These are phyloP conservation scores for Probosciger aterrimus DNA, from an alignment of 2,113 vertebrate species.

Conservation along the genomic window DNA sequence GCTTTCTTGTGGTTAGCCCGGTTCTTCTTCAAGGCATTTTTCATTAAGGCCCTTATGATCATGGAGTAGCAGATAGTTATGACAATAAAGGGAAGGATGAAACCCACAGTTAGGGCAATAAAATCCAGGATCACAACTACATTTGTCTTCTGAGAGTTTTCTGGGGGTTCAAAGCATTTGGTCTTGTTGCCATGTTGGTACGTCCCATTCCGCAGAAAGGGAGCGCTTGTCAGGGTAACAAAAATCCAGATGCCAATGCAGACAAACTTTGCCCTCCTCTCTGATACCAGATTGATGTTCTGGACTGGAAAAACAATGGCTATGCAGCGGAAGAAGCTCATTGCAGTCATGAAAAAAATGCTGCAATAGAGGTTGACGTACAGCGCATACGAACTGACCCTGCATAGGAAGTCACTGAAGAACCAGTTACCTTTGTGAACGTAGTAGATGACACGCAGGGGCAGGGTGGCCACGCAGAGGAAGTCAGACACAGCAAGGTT, in stretches of 20 bases:
- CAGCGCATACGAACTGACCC: constrained; percentile 86
- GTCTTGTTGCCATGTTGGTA: constrained; percentile 80
- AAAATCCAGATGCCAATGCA: constrained; percentile 86
- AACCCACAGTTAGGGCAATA: constrained; percentile 84
- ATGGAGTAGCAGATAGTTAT: constrained; percentile 90
- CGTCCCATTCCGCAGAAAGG: constrained; percentile 80
- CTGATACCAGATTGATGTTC: constrained; percentile 81
- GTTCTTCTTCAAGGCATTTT: constrained; percentile 77
- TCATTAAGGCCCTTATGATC: constrained; percentile 83
- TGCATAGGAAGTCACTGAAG: constrained; percentile 86
- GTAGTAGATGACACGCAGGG: constrained; percentile 89
- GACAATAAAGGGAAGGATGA: constrained; percentile 83
- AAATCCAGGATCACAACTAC: constrained; percentile 80
- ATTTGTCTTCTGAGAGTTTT: background rate
- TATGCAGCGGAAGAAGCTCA: constrained; percentile 93
- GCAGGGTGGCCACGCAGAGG: constrained; percentile 89
- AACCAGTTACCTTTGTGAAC: constrained; percentile 85
- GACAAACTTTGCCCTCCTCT: constrained; percentile 78
- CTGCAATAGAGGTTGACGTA: constrained; percentile 97
- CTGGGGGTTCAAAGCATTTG: constrained; percentile 92
- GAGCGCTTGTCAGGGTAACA: constrained; percentile 80
- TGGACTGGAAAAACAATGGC: constrained; percentile 92
- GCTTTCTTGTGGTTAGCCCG: constrained; percentile 75
- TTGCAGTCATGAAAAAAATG: constrained; percentile 94
- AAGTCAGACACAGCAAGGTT: constrained; percentile 92